A percentile compares a stretch with the other conserved stretches of the same genome.
These are phyloP conservation scores for Mus spretus DNA, from an alignment of 2,797 vertebrate genomes.

Conservation along the genomic window DNA sequence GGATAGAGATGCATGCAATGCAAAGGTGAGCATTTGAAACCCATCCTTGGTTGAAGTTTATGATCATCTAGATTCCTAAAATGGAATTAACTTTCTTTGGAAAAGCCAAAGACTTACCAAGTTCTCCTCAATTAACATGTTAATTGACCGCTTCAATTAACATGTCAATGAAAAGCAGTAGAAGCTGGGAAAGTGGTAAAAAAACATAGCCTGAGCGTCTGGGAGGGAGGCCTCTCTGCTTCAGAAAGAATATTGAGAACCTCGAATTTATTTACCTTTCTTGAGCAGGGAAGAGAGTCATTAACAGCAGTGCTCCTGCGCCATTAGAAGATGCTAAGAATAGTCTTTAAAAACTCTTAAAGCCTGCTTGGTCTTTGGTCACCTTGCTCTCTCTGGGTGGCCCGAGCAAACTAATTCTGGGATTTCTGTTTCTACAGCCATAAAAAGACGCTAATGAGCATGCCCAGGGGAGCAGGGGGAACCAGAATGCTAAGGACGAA, in stretches of 20 bases:
- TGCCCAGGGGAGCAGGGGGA: neutral
- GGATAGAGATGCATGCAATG: neutral
- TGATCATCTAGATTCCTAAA: conserved; percentile 3
- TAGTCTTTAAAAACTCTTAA: neutral
- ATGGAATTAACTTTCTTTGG: conserved; percentile 45
- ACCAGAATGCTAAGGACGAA: neutral
- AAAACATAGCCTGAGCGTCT: neutral
- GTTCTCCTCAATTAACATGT: conserved; percentile 9
- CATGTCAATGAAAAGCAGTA: neutral
- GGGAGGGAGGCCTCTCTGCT: neutral
- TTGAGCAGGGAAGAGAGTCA: neutral
- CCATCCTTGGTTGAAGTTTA: neutral
- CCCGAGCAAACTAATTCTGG: neutral
- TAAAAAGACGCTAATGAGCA: conserved; percentile 22
- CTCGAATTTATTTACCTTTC: neutral
- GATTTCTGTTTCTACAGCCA: conserved; percentile 53
- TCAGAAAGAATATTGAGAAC: neutral
- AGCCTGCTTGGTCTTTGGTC: conserved; percentile 52
- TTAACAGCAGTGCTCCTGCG: neutral
- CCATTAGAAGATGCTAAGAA: conserved; percentile 61
- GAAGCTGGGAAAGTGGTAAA: neutral
- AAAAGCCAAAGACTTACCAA: neutral
- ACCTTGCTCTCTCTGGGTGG: conserved; percentile 74
- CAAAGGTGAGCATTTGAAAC: conserved; percentile 4
- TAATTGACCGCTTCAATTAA: conserved; percentile 20